Percentiles rank a stretch among this genome's conserved stretches.
phyloP scores from a whole-genome alignment of 2,888 invertebrate genomes.

The Dryobotodes eremita region DNA sequence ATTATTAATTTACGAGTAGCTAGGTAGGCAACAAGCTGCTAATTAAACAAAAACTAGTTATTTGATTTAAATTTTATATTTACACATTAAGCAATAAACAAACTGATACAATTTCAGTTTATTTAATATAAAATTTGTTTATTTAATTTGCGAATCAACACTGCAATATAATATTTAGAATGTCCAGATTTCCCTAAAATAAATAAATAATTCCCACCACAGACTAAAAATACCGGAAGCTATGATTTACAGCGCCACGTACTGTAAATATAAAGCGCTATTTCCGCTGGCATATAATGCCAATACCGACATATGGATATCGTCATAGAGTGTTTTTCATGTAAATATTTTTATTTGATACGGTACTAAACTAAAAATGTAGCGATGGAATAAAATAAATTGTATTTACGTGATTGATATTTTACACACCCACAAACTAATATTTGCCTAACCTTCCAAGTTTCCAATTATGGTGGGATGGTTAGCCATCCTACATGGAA shows the following conservation, averaged over 20 bases:
- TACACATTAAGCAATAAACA: neutral
- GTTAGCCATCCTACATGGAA: neutral
- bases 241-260: constrained; percentile 60
- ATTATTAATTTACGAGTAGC: neutral
- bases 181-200: constrained; percentile 12
- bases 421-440: neutral
- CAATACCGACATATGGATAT: constrained; percentile 62
- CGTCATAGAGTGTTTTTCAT: constrained; percentile 40
- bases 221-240: constrained; percentile 42
- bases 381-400: constrained; percentile 27
- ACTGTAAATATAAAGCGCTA: constrained; percentile 48
- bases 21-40: neutral
- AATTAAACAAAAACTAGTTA: neutral
- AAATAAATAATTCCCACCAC: constrained; percentile 49
- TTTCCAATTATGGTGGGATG: neutral
- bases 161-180: constrained; percentile 5
- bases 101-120: neutral
- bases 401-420: constrained; percentile 8
- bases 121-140: neutral
- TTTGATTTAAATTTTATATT: neutral
- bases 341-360: constrained; percentile 60
- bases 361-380: constrained; percentile 32
- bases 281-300: constrained; percentile 56
- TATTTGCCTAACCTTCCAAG: constrained; percentile 7
- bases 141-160: constrained; percentile 17